Evolutionary conservation across 2,888 invertebrate species (phyloP), one percentile per base, ranked within the genome.

Genomic region (Chrysolina haemoptera): DNA sequence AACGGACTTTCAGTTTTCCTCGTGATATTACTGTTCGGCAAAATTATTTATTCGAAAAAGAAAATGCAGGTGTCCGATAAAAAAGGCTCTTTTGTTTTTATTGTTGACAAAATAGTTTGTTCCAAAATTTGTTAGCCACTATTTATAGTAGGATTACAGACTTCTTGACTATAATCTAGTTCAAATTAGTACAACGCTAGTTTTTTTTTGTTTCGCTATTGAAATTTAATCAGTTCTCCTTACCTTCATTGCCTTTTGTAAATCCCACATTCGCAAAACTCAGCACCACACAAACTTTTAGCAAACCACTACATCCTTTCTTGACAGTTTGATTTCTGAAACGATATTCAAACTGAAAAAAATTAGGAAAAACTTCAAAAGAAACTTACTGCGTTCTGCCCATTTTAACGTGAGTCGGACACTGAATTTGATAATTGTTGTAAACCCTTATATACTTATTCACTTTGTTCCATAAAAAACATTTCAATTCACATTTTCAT

Each of bases 161-260:
- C n/a, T n/a, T n/a, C n/a, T n/a, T n/a, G n/a, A n/a, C n/a, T n/a
- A n/a, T n/a, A n/a, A n/a, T n/a, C n/a, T n/a, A n/a, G n/a, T n/a
- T n/a, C n/a, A n/a, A n/a, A n/a, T n/a, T n/a, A n/a, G n/a, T n/a
- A n/a, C n/a, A n/a, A n/a, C n/a, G n/a, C n/a, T n/a, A n/a, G n/a
- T n/a, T n/a, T n/a, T n/a, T n/a, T n/a, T n/a, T n/a, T n/a, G n/a
- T 6, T 46, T 46, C n/a, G 12, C 6, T 12, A 12, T 46, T 6
- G 11, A 14, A 46, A 12, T 10, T 16, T 2, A 53, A 16, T 53
- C 50, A 53, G 11, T 14, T 14, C 43, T 12, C 43, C n/a, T 16
- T 55, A 55, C 55, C 55, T 55, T 22, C 22, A 55, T 55, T 22
- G 20, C 22, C 22, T 55, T 55, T 22, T 12, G 22, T 22, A 55